Percentiles rank a stretch among this genome's conserved stretches.
Evolutionary conservation across 2,797 vertebrate genomes (phyloP).

Genomic region (Liasis olivaceus): DNA sequence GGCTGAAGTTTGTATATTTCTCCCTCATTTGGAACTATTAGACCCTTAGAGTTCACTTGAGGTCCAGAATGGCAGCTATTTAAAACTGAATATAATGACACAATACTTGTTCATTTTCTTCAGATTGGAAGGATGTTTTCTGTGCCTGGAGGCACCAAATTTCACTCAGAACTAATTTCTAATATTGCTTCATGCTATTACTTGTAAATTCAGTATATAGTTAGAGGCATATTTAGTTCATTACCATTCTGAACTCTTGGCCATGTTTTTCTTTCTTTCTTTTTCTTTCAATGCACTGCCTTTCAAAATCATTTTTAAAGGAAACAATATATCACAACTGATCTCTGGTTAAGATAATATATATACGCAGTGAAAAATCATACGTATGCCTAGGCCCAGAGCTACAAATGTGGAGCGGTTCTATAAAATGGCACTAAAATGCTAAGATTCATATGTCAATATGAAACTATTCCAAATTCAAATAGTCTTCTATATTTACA

Average conservation of each 20-base stretch:
- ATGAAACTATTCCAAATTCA: not conserved
- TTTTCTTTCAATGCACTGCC: slow-evolving; percentile 59
- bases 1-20: slow-evolving; percentile 48
- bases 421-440: not conserved
- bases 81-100: slow-evolving; percentile 65
- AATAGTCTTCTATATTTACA: not conserved
- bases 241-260: slow-evolving; percentile 72
- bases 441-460: not conserved
- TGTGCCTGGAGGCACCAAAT: slow-evolving; percentile 69
- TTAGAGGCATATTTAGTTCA: slow-evolving; percentile 76
- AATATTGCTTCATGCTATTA: slow-evolving; percentile 68
- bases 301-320: slow-evolving; percentile 72
- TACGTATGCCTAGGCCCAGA: not conserved
- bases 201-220: slow-evolving; percentile 76
- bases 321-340: slow-evolving; percentile 67
- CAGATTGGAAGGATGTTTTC: slow-evolving; percentile 60
- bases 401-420: not conserved
- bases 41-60: slow-evolving; percentile 46
- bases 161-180: slow-evolving; percentile 75
- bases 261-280: slow-evolving; percentile 47
- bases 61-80: slow-evolving; percentile 64
- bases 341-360: slow-evolving; percentile 68
- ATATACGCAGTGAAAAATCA: slow-evolving; percentile 50
- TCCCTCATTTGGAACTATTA: slow-evolving; percentile 46
- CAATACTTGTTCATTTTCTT: slow-evolving; percentile 55